Evolutionary conservation across 2,797 vertebrate genomes (phyloP), one percentile per base, ranked within the genome.

Genomic region (Gymnothorax javanicus): DNA sequence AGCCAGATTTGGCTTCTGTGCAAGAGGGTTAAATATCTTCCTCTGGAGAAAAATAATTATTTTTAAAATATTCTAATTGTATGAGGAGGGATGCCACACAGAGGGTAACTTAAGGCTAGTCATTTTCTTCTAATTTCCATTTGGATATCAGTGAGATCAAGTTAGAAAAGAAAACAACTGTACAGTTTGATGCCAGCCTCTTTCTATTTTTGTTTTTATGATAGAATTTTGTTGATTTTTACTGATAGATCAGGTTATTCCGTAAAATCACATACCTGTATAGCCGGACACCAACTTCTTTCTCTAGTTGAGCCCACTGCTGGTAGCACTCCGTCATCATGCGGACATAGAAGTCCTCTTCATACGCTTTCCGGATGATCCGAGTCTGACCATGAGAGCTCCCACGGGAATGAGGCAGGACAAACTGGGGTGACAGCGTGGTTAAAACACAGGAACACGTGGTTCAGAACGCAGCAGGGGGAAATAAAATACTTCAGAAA

Each of bases 341-440:
- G 91, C 88, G 60, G 64, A 92, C 92, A 2, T 97, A 97, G 86
- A 91, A 91, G 1, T 92, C 88, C 87, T 93, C 84, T 8, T 89
- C 4, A 27, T 96, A 95, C 56, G 93, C 92, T 79, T 91, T 95
- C 90, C 96, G 93, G 91, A 94, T 96, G 91, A 97, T 95, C 89
- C 96, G 95, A 91, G 94, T 95, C 92, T 96, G 96, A 86, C 97
- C 95, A 0, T 96, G 94, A 1, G 96, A 96, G 91, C 96, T 97
- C 90, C 97, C 97, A 86, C 96, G 93, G 0, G 95, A 96, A 93
- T 96, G 94, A 4, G 91, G 94, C 69, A 96, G 92, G 58, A 91
- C 81, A 90, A 96, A 96, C 95, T 95, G 88, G 62, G 23, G 62
- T 7, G 33, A 43, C 33, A 43, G 33, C 33, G 33, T 43, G 33